Evolutionary conservation across 1,140 invertebrate genomes (phyloP).

Genomic region (Macrosteles quadrilineatus): DNA sequence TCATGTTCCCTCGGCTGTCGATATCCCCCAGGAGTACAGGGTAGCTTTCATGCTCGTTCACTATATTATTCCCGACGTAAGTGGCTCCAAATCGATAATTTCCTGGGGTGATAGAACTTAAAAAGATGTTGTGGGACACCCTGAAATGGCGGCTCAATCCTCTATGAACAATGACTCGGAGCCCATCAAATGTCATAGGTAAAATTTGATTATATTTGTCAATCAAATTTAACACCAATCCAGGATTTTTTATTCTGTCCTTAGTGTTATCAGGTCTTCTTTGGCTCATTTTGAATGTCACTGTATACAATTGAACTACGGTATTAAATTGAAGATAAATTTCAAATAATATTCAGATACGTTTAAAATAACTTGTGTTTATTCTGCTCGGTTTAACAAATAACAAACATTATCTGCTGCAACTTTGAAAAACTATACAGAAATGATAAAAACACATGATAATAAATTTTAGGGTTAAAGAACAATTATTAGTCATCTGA

Average conservation of each 20-base stretch:
- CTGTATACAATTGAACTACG: too few species aligned
- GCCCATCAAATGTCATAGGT: slow-evolving; percentile 96
- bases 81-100: slow-evolving; percentile 92
- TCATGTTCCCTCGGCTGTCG: slow-evolving; percentile 93
- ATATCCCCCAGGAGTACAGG: slow-evolving; percentile 97
- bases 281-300: too few species aligned
- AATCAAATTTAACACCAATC: not conserved
- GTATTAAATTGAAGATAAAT: too few species aligned
- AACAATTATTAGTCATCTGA: too few species aligned
- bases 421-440: too few species aligned
- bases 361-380: too few species aligned
- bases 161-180: slow-evolving; percentile 93
- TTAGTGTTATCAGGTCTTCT: not conserved
- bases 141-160: slow-evolving; percentile 99
- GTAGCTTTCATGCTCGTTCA: slow-evolving; percentile 79
- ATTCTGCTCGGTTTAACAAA: too few species aligned
- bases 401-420: too few species aligned
- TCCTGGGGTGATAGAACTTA: slow-evolving; percentile 83
- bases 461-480: too few species aligned
- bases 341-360: too few species aligned
- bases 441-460: too few species aligned
- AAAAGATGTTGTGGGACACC: slow-evolving; percentile 89
- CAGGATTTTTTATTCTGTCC: not conserved
- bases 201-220: slow-evolving; percentile 78
- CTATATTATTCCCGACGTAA: slow-evolving; percentile 90